A percentile compares a stretch with the other conserved stretches of the same genome.
These are phyloP conservation scores for Decapterus maruadsi DNA, from an alignment of 2,797 vertebrate genomes.

Conservation along the genomic window DNA sequence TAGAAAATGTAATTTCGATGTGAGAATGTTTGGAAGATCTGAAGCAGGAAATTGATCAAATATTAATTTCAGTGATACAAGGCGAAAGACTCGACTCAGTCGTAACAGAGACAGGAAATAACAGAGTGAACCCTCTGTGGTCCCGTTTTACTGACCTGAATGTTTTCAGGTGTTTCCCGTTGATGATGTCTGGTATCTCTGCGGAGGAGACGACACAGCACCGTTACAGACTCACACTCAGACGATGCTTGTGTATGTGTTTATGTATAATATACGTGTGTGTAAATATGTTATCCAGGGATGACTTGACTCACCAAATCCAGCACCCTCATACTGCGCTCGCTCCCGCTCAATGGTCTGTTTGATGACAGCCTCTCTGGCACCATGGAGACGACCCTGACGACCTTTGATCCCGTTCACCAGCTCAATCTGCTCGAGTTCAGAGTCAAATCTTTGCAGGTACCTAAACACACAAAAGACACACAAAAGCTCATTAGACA, in stretches of 20 bases:
- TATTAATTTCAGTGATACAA: too few species aligned
- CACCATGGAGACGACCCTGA: constrained; percentile 90
- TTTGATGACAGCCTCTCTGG: constrained; percentile 91
- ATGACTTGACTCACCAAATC: constrained; percentile 86
- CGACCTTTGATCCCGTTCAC: constrained; percentile 94
- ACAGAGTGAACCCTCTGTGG: too few species aligned
- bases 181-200: constrained; percentile 97
- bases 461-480: constrained; percentile 83
- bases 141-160: constrained; percentile 88
- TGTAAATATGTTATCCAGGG: fast-evolving
- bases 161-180: constrained; percentile 89
- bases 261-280: not conserved
- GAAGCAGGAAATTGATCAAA: too few species aligned
- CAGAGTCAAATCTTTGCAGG: constrained; percentile 90
- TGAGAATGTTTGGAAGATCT: too few species aligned
- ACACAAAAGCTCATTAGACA: not conserved
- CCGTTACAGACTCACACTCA: too few species aligned
- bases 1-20: too few species aligned
- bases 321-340: constrained; percentile 86
- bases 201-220: constrained; percentile 41
- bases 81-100: too few species aligned
- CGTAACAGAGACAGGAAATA: too few species aligned
- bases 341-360: constrained; percentile 92
- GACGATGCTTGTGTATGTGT: not conserved
- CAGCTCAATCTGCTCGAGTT: constrained; percentile 96